Evolutionary conservation across 2,888 invertebrate genomes (phyloP).

Genomic region (Tinea pellionella): DNA sequence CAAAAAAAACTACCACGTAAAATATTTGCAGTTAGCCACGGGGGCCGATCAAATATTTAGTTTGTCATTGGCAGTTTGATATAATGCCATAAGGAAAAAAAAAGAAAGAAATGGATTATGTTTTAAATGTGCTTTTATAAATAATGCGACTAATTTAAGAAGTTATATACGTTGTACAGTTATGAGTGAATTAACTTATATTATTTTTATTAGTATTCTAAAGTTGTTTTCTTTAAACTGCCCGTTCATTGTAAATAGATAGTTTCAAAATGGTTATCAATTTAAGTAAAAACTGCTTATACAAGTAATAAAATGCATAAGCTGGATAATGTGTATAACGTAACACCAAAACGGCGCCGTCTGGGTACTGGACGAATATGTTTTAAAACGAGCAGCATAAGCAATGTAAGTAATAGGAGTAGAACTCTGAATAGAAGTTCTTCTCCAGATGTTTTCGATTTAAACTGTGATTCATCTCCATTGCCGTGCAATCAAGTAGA

Average conservation of each 20-base stretch:
- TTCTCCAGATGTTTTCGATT: not conserved
- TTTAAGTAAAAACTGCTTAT: too few relatives aligned
- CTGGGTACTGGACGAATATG: constrained; percentile 27
- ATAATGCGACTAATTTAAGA: not conserved
- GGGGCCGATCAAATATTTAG: too few relatives aligned
- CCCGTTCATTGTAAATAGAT: too few relatives aligned
- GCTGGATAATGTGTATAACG: constrained; percentile 15
- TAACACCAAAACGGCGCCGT: constrained; percentile 51
- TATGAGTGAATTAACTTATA: too few relatives aligned
- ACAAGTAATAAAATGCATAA: not conserved
- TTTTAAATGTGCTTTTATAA: not conserved
- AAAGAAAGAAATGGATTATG: too few relatives aligned
- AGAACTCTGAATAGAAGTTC: not conserved
- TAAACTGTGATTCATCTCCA: constrained; percentile 38
- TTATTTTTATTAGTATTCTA: too few relatives aligned
- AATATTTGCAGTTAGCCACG: too few relatives aligned
- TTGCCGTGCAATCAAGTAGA: constrained; percentile 58
- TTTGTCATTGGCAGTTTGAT: too few relatives aligned
- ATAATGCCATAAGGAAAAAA: too few relatives aligned
- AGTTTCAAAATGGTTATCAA: too few relatives aligned
- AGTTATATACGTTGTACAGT: not conserved
- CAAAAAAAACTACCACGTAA: too few relatives aligned
- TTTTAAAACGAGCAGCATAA: not conserved
- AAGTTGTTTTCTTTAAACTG: too few relatives aligned
- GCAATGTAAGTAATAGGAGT: constrained; percentile 18